Evolutionary conservation across 2,113 vertebrate species (phyloP).

Genomic region (Cephalopholis sonnerati): DNA sequence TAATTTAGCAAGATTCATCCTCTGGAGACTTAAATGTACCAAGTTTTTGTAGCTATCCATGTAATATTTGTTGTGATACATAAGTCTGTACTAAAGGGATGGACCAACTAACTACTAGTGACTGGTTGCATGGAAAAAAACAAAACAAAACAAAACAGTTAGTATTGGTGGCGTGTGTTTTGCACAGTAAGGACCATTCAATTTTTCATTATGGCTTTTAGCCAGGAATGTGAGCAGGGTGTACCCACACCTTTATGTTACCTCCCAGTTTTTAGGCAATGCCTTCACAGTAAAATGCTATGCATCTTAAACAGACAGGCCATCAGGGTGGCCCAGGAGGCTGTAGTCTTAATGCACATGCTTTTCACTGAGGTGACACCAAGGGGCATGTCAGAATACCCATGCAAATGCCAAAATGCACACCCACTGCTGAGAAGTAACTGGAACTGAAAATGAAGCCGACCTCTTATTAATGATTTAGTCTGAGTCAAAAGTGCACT

Average conservation of each 20-base stretch:
- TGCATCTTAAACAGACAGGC: background rate
- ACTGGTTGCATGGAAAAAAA: too few species aligned
- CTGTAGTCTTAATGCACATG: background rate
- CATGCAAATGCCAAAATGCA: background rate
- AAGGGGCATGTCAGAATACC: conserved; percentile 25
- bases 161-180: background rate
- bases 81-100: too few species aligned
- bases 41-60: too few species aligned
- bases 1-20: too few species aligned
- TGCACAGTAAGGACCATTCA: background rate
- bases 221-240: background rate
- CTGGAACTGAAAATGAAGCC: conserved; percentile 3
- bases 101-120: too few species aligned
- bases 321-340: background rate
- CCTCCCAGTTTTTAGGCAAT: too few species aligned
- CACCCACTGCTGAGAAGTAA: background rate
- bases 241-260: too few species aligned
- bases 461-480: conserved; percentile 21
- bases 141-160: too few species aligned
- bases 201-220: background rate
- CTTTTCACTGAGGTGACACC: conserved; percentile 25
- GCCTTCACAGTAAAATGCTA: background rate
- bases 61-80: too few species aligned
- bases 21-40: too few species aligned
- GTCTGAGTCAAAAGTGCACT: conserved; percentile 20